These are phyloP conservation scores for Lamellibrachia luymesi DNA, from an alignment of 1,140 invertebrate genomes.

Conservation along the genomic window DNA sequence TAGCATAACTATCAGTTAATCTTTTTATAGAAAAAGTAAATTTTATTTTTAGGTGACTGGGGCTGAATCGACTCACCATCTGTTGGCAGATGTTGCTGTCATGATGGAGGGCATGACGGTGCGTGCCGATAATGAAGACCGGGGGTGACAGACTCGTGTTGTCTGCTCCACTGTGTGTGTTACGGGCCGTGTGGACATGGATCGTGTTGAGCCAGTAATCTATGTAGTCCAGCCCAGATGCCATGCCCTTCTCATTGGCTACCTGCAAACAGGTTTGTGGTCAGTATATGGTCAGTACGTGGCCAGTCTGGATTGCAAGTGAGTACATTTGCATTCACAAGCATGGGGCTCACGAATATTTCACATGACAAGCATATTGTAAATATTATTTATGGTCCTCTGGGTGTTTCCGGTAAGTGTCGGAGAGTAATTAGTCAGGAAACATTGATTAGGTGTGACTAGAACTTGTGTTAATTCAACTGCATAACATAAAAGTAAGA, in stretches of 20 bases:
- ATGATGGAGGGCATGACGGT: constrained; percentile 45
- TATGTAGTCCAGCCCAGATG: constrained; percentile 48
- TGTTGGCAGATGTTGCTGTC: constrained; percentile 35
- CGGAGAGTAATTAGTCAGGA: too few relatives aligned
- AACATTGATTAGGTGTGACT: too few relatives aligned
- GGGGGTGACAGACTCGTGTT: constrained; percentile 50
- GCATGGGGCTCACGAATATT: too few relatives aligned
- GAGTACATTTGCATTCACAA: too few relatives aligned
- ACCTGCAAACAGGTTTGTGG: constrained; percentile 18
- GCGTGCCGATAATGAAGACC: constrained; percentile 56
- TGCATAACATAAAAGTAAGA: too few relatives aligned
- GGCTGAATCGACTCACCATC: constrained; percentile 35
- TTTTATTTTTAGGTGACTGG: constrained; percentile 15
- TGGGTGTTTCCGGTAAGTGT: too few relatives aligned
- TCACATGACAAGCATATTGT: too few relatives aligned
- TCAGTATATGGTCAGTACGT: neutral
- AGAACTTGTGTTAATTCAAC: too few relatives aligned
- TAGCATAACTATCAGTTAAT: neutral
- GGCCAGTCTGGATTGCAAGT: neutral
- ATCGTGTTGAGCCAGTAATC: constrained; percentile 54
- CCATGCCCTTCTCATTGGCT: constrained; percentile 25
- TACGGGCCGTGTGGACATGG: constrained; percentile 50
- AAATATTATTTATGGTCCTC: too few relatives aligned
- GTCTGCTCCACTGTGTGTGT: constrained; percentile 36
- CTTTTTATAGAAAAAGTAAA: neutral